Percentiles rank a stretch among this genome's conserved stretches.
Conservation (phyloP, 2,797 vertebrate species). For the Euphonia xanthogaster region DNA sequence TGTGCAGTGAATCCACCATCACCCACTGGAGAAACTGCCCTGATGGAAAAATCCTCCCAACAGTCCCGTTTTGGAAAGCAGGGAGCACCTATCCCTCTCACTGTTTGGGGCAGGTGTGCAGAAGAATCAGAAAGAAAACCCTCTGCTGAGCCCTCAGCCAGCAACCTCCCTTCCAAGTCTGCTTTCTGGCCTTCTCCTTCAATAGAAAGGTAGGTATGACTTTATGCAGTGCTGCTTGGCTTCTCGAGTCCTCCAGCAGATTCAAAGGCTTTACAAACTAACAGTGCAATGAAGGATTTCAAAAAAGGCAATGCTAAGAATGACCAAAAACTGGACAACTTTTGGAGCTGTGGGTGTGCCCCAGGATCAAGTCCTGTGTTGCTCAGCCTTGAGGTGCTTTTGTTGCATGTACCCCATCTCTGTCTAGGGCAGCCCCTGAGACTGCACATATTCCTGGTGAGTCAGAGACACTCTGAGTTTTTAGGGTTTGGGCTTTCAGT, state of each 20-base stretch:
- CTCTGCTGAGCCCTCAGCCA: not conserved
- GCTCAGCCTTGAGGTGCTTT: not conserved
- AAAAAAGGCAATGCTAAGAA: not conserved
- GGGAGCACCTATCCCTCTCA: not conserved
- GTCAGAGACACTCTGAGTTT: fast-evolving
- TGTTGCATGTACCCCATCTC: fast-evolving
- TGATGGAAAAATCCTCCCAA: not conserved
- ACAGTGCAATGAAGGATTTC: not conserved
- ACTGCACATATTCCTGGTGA: not conserved
- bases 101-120: not conserved
- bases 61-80: not conserved
- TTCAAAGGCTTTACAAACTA: not conserved
- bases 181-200: not conserved
- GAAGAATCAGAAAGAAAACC: not conserved
- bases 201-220: not conserved
- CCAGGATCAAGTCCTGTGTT: fast-evolving
- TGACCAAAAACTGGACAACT: not conserved
- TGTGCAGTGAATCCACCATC: not conserved
- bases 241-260: not conserved
- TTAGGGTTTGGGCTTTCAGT: not conserved
- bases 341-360: not conserved
- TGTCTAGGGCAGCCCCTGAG: not conserved
- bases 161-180: not conserved
- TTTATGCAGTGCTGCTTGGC: not conserved
- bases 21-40: not conserved